Percentiles rank a stretch among this genome's conserved stretches.
phyloP scores from a whole-genome alignment of 2,113 vertebrate genomes.

The Elachura formosa region DNA sequence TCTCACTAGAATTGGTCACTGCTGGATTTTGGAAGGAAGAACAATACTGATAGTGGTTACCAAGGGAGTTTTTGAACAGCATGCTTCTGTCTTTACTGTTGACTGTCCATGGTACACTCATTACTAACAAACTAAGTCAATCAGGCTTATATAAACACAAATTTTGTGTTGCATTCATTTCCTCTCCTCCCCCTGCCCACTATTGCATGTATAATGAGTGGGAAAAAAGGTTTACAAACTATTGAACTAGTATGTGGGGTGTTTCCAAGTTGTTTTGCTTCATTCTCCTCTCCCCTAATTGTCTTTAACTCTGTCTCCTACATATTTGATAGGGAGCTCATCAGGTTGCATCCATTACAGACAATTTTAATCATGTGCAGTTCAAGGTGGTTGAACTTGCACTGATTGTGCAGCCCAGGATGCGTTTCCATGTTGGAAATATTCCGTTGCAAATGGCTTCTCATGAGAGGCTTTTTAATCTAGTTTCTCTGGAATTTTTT shows the following conservation, averaged over 20 bases:
- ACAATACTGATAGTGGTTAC: neutral
- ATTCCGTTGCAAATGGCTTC: neutral
- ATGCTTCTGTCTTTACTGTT: neutral
- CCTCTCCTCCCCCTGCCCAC: neutral
- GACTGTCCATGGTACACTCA: neutral
- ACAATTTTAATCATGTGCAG: neutral
- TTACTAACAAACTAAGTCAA: neutral
- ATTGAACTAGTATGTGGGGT: rapidly evolving
- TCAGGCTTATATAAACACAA: neutral
- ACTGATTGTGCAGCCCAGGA: neutral
- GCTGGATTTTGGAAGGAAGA: neutral
- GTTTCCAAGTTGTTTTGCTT: neutral
- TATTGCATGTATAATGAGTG: neutral
- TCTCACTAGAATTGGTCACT: neutral
- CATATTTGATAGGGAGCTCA: neutral
- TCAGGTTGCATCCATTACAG: neutral
- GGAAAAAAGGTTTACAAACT: neutral
- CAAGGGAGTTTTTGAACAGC: neutral
- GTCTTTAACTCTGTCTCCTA: neutral
- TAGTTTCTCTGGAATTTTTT: neutral
- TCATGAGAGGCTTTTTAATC: neutral
- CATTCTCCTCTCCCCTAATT: neutral
- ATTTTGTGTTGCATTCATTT: neutral
- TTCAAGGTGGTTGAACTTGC: neutral
- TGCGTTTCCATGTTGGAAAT: neutral